Percentiles rank a stretch among this genome's conserved stretches.
phyloP scores from a whole-genome alignment of 2,113 vertebrate species.

The Sinocyclocheilus anshuiensis region DNA sequence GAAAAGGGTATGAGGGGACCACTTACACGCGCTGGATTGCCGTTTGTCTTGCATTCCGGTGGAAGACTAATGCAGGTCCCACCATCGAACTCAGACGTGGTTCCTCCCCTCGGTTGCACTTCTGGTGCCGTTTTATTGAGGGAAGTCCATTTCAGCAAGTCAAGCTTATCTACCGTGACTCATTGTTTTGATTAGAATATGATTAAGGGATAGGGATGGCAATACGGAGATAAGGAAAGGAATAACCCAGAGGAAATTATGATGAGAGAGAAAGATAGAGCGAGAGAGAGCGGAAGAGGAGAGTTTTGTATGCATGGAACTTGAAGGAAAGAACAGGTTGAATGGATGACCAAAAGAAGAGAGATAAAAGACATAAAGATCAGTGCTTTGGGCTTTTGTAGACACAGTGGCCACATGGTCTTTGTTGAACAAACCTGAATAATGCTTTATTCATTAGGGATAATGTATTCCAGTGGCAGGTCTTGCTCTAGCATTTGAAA shows the following conservation, averaged over 20 bases:
- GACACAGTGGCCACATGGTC: slow-evolving; percentile 31
- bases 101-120: not conserved
- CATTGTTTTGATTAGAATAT: not conserved
- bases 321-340: slow-evolving; percentile 29
- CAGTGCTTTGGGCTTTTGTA: slow-evolving; percentile 13
- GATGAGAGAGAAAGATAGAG: not conserved
- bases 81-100: not conserved
- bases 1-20: slow-evolving; percentile 24
- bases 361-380: slow-evolving; percentile 42
- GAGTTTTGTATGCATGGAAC: slow-evolving; percentile 4
- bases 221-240: not conserved
- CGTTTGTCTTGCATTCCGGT: not conserved
- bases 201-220: not conserved
- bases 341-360: slow-evolving; percentile 20
- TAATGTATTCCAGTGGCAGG: slow-evolving; percentile 47
- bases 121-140: not conserved
- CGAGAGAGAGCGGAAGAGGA: no score
- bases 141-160: not conserved
- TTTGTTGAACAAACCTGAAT: slow-evolving; percentile 52
- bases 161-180: not conserved
- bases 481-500: slow-evolving; percentile 39
- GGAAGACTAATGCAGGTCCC: not conserved
- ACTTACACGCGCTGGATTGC: not conserved
- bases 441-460: slow-evolving; percentile 50
- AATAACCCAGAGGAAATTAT: not conserved